phyloP scores from a whole-genome alignment of 2,113 vertebrate genomes.

The Perca schrenkii region DNA sequence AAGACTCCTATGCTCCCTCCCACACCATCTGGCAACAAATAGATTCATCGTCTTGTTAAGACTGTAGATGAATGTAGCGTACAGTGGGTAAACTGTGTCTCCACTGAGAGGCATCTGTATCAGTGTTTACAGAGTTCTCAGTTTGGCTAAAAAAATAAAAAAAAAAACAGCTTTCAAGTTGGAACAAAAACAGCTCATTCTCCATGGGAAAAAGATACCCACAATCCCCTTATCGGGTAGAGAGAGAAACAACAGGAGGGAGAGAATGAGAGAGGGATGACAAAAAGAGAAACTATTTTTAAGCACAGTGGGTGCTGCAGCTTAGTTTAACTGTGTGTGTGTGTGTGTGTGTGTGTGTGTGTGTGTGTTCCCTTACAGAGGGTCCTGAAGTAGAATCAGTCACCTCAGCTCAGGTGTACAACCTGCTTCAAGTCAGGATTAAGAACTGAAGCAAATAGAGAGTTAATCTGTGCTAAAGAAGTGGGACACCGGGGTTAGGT shows the following conservation, averaged over 20 bases:
- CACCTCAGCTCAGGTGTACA: slow-evolving; percentile 32
- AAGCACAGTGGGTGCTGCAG: not conserved
- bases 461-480: slow-evolving; percentile 11
- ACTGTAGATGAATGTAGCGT: slow-evolving; percentile 26
- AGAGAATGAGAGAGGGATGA: slow-evolving; percentile 19
- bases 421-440: slow-evolving; percentile 34
- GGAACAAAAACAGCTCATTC: slow-evolving; percentile 22
- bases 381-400: slow-evolving; percentile 40
- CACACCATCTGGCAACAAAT: slow-evolving; percentile 34
- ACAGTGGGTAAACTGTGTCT: slow-evolving; percentile 26
- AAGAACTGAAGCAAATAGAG: not conserved
- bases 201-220: slow-evolving; percentile 47
- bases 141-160: not conserved
- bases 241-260: slow-evolving; percentile 20
- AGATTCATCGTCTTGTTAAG: slow-evolving; percentile 59
- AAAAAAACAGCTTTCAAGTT: slow-evolving; percentile 30
- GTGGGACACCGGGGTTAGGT: not conserved
- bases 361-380: not conserved
- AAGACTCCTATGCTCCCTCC: slow-evolving; percentile 37
- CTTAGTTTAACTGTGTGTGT: not conserved
- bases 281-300: slow-evolving; percentile 60
- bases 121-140: slow-evolving; percentile 40
- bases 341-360: not conserved
- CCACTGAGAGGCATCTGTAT: slow-evolving; percentile 26
- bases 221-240: slow-evolving; percentile 45